Base-by-base conservation (phyloP, 2,888 invertebrate species). In the Scaptodrosophila latifasciaeformis region DNA sequence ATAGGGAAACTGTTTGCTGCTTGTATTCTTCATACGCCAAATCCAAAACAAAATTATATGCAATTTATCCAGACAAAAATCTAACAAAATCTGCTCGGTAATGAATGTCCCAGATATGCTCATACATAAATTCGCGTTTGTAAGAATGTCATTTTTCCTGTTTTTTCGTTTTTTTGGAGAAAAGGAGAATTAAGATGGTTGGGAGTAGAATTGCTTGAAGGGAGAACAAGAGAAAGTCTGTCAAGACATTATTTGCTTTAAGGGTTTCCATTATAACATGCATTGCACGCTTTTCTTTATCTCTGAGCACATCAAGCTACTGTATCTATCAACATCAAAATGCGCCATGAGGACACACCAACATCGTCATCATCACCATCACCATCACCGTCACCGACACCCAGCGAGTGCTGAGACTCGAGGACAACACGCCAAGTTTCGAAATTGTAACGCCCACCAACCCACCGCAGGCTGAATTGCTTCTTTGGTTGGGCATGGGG, bases 221-320 rank as follows among this genome's bases (percentile, higher is more conserved):
- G 40, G 31, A 27, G 24, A 5, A 13, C 46, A 27, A n/a, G n/a
- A n/a, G 24, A 7, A 24, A 31, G 40, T n/a, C 27, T 17, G 35
- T 43, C 29, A 49, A 59, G 62, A 70, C 70, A 72, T 78, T 72
- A 78, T 76, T 70, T 68, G 76, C 72, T 72, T 65, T 78, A 70
- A 76, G 79, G 74, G 74, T 76, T 76, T 78, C 79, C 79, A 76
- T 76, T 76, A 76, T 70, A 76, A 70, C 76, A 69, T 76, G 74
- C 70, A 76, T 74, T 54, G 79, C 79, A 76, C 74, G 70, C 64
- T 67, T 53, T 69, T 62, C 70, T 72, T 80, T 80, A 77, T 77
- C 80, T 55, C 68, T 59, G 59, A 48, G 57, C 56, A 63, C 58
- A 68, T 59, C 64, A 63, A 69, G 52, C 55, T 52, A 40, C 63